These are phyloP conservation scores for Torymus tubicola DNA, from an alignment of 2,888 invertebrate genomes.

Conservation along the genomic window DNA sequence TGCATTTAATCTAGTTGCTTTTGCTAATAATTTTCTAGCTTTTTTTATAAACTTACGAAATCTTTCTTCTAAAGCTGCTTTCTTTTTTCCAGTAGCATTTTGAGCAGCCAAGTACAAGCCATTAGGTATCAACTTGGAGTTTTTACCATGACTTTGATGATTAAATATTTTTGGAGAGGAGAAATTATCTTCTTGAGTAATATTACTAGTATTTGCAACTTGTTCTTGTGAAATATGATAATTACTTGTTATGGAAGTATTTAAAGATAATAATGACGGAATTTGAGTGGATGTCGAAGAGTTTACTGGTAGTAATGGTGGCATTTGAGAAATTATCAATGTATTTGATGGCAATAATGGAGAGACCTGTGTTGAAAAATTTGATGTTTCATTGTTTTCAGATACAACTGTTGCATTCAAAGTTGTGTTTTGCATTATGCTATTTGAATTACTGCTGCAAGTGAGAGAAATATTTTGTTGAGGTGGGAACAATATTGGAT, in stretches of 20 bases:
- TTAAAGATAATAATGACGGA: neutral
- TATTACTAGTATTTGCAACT: too few species aligned
- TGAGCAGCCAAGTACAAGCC: neutral
- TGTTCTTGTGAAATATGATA: neutral
- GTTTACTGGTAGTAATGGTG: neutral
- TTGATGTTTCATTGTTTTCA: neutral
- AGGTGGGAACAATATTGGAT: conserved; percentile 32
- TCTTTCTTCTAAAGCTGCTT: neutral
- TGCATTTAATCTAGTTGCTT: conserved; percentile 33
- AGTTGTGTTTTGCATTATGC: too few species aligned
- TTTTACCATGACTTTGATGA: too few species aligned
- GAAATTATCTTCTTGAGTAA: neutral
- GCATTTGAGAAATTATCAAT: neutral
- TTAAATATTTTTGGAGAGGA: too few species aligned
- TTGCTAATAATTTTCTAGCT: conserved; percentile 1
- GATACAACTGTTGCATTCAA: neutral
- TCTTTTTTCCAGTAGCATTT: neutral
- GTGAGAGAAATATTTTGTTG: conserved; percentile 1
- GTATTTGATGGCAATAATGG: neutral
- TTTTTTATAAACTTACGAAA: conserved; percentile 1
- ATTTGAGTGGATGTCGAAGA: neutral
- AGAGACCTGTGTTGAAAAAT: neutral
- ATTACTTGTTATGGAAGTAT: conserved; percentile 2
- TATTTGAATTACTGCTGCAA: too few species aligned
- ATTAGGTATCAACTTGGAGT: neutral